These are phyloP conservation scores for Ovis canadensis DNA, from an alignment of 2,113 vertebrate genomes.

Conservation along the genomic window DNA sequence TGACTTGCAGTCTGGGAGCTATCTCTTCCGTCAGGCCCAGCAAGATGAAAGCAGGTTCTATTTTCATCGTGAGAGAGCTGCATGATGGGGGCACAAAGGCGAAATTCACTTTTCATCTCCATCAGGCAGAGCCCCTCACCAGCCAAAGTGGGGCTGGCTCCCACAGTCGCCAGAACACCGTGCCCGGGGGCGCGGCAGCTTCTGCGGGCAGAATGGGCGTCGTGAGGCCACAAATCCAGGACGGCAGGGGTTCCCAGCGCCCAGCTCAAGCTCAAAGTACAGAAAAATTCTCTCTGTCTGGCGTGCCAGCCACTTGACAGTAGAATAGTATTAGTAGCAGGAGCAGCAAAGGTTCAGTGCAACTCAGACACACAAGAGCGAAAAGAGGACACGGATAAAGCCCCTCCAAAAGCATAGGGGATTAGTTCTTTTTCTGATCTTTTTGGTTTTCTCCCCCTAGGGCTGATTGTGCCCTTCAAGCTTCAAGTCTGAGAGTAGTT, in stretches of 20 bases:
- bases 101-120: slow-evolving; percentile 74
- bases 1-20: slow-evolving; percentile 78
- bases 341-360: slow-evolving; percentile 59
- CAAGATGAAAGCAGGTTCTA: slow-evolving; percentile 77
- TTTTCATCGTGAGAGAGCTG: slow-evolving; percentile 73
- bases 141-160: slow-evolving; percentile 65
- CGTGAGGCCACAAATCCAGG: slow-evolving; percentile 57
- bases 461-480: slow-evolving; percentile 20
- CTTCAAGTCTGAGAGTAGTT: slow-evolving; percentile 30
- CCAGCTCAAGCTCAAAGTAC: slow-evolving; percentile 56
- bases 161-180: slow-evolving; percentile 72
- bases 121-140: slow-evolving; percentile 71
- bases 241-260: slow-evolving; percentile 76
- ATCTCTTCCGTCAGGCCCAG: slow-evolving; percentile 72
- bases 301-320: slow-evolving; percentile 76
- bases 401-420: background rate
- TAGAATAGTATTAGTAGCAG: slow-evolving; percentile 63
- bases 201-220: slow-evolving; percentile 74
- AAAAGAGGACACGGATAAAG: slow-evolving; percentile 60
- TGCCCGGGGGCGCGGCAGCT: slow-evolving; percentile 56
- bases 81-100: slow-evolving; percentile 70
- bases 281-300: slow-evolving; percentile 67
- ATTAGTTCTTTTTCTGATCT: background rate
- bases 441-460: background rate
- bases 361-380: background rate